Evolutionary conservation across 1,140 invertebrate genomes (phyloP).

Genomic region (Brachionus paranguensis): DNA sequence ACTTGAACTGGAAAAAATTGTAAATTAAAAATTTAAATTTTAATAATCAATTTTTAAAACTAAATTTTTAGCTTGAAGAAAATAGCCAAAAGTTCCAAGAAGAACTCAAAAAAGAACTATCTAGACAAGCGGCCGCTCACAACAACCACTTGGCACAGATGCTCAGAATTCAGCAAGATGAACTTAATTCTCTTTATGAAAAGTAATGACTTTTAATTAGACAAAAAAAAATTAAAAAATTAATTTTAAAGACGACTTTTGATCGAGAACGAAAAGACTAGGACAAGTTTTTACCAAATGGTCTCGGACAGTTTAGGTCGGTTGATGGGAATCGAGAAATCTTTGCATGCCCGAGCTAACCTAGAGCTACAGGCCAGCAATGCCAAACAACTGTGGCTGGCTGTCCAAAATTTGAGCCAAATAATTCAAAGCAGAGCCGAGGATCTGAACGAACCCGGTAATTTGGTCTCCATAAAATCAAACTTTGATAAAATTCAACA

Average conservation of each 20-base stretch:
- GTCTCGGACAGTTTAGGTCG: conserved; percentile 73
- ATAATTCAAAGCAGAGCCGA: conserved; percentile 47
- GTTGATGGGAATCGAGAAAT: conserved; percentile 76
- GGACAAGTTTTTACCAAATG: conserved; percentile 63
- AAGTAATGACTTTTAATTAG: conserved; percentile 61
- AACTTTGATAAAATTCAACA: conserved; percentile 65
- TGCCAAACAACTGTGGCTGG: conserved; percentile 29
- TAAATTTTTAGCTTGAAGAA: conserved; percentile 58
- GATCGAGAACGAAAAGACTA: conserved; percentile 61
- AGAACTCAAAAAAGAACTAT: conserved; percentile 69
- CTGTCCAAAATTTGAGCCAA: conserved; percentile 37
- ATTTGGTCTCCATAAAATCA: conserved; percentile 67
- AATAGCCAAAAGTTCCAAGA: conserved; percentile 65
- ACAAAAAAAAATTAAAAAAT: conserved; percentile 37
- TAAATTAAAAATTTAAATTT: conserved; percentile 43
- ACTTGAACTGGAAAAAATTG: conserved; percentile 50
- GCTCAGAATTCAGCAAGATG: conserved; percentile 65
- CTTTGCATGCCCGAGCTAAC: conserved; percentile 64
- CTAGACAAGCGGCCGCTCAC: conserved; percentile 73
- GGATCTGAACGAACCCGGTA: conserved; percentile 46
- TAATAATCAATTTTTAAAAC: neutral
- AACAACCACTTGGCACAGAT: conserved; percentile 72
- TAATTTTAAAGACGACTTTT: conserved; percentile 44
- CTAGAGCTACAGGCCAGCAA: conserved; percentile 57
- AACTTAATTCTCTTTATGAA: conserved; percentile 63